Conservation (phyloP, 30 jellyfish, hydroid and myxozoan species). For the Aurelia coerulea region DNA sequence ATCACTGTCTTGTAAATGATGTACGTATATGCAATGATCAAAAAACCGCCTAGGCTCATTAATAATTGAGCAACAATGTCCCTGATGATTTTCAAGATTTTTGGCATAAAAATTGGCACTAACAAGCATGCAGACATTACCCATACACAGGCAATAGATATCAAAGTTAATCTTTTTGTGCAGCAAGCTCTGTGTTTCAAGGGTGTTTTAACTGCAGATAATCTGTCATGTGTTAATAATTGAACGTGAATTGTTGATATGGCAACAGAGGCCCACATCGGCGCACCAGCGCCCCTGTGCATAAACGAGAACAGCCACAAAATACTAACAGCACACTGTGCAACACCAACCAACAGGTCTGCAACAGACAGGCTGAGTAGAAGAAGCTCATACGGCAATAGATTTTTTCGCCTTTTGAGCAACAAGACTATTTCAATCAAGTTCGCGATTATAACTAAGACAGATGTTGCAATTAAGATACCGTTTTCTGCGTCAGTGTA, state of each 20-base stretch:
- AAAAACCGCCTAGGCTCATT: no score
- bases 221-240: slow-evolving; percentile 31
- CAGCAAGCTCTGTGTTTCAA: slow-evolving; percentile 22
- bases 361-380: slow-evolving; percentile 46
- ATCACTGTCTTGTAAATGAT: no score
- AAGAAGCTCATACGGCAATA: slow-evolving; percentile 33
- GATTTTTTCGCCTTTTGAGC: not conserved
- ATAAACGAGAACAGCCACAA: not conserved
- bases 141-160: slow-evolving; percentile 15
- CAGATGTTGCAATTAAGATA: not conserved
- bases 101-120: no score
- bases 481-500: no score
- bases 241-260: slow-evolving; percentile 22
- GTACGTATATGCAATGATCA: no score
- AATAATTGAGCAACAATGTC: no score
- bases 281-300: not conserved
- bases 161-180: slow-evolving; percentile 1
- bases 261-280: slow-evolving; percentile 30
- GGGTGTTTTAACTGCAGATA: slow-evolving; percentile 28
- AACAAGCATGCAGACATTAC: not conserved
- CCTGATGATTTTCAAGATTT: no score
- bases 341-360: slow-evolving; percentile 46
- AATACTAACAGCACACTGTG: not conserved
- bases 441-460: slow-evolving; percentile 26
- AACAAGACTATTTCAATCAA: slow-evolving; percentile 15